Conservation (phyloP, 2,888 invertebrate genomes). For the Lysandra bellargus region DNA sequence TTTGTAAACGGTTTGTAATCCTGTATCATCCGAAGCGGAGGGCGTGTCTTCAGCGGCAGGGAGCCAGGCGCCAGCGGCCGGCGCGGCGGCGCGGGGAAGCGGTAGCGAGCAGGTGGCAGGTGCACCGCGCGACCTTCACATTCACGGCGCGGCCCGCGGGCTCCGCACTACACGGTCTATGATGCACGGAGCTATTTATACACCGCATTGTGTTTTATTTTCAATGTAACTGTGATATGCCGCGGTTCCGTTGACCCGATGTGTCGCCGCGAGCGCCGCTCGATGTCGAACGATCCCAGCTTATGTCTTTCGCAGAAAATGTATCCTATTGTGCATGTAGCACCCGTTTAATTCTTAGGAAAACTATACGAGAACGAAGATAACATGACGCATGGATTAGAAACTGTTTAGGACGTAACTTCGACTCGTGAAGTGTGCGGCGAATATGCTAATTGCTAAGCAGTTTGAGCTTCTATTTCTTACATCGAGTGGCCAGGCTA, state of each 20-base stretch:
- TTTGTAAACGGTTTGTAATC: neutral
- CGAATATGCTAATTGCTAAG: neutral
- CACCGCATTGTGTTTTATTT: slow-evolving; percentile 2
- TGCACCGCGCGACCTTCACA: slow-evolving; percentile 18
- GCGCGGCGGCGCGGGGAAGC: neutral
- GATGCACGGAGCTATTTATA: slow-evolving; percentile 18
- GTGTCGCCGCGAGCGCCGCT: neutral
- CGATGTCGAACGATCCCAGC: neutral
- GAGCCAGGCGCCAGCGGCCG: neutral
- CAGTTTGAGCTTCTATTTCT: neutral
- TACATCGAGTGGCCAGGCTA: neutral
- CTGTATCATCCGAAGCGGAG: neutral
- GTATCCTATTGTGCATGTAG: neutral
- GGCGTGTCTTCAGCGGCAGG: neutral
- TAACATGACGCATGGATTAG: neutral
- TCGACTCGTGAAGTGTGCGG: neutral
- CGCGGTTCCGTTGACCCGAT: slow-evolving; percentile 11
- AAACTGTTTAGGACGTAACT: neutral
- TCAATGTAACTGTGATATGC: slow-evolving; percentile 17
- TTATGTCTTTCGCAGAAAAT: neutral
- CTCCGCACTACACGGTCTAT: slow-evolving; percentile 4
- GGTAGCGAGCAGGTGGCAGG: slow-evolving; percentile 4
- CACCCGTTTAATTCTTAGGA: neutral
- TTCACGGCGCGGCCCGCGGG: slow-evolving; percentile 5
- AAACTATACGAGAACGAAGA: neutral